Conservation (phyloP, 2,888 invertebrate species). For the Aromia moschata region DNA sequence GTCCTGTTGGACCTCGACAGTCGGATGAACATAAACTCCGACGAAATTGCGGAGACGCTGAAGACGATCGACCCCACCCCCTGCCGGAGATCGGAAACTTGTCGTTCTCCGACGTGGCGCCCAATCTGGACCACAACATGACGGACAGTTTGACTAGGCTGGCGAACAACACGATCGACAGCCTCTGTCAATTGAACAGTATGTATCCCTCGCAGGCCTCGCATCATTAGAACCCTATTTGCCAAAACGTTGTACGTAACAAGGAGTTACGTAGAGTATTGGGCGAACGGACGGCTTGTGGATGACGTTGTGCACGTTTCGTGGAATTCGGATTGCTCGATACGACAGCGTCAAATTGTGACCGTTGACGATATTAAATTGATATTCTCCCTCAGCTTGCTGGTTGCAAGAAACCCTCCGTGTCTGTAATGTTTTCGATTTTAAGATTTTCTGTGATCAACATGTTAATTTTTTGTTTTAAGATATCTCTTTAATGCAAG, state of each 20-base stretch:
- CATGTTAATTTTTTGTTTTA: slow-evolving; percentile 14
- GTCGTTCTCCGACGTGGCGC: slow-evolving; percentile 61
- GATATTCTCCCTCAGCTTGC: not conserved
- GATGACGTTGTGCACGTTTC: not conserved
- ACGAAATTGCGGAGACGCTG: slow-evolving; percentile 32
- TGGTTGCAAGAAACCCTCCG: not conserved
- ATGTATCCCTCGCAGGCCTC: slow-evolving; percentile 1
- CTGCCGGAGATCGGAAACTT: slow-evolving; percentile 57
- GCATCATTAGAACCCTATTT: not conserved
- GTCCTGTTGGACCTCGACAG: slow-evolving; percentile 63
- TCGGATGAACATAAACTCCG: slow-evolving; percentile 51
- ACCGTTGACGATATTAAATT: not conserved
- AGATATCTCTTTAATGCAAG: not conserved
- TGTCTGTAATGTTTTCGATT: not conserved
- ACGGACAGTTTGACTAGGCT: slow-evolving; percentile 68
- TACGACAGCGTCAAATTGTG: not conserved
- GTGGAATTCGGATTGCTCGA: not conserved
- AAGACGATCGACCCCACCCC: slow-evolving; percentile 32
- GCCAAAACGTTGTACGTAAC: not conserved
- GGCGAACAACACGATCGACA: slow-evolving; percentile 51
- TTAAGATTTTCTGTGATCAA: slow-evolving; percentile 22
- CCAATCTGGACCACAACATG: slow-evolving; percentile 61
- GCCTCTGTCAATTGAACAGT: slow-evolving; percentile 11
- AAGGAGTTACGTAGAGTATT: not conserved
- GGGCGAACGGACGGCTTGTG: not conserved